These are phyloP conservation scores for Zaprionus taronus DNA, from an alignment of 1,140 invertebrate genomes.

Conservation along the genomic window DNA sequence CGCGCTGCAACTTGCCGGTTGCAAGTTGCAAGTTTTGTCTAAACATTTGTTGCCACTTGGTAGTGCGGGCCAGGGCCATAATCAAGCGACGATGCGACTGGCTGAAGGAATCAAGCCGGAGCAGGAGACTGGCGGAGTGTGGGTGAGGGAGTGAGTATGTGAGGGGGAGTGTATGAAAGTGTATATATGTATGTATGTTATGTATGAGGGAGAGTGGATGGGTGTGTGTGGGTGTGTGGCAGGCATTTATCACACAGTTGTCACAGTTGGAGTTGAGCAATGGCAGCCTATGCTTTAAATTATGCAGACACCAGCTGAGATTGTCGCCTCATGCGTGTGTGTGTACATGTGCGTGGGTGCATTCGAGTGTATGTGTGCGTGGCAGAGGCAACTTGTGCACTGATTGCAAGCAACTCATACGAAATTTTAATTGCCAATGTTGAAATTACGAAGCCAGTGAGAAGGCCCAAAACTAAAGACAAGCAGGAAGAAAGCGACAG, in stretches of 20 bases:
- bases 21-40: conserved; percentile 72
- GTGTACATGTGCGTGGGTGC: conserved; percentile 34
- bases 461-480: conserved; percentile 24
- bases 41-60: conserved; percentile 74
- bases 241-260: conserved; percentile 78
- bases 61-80: conserved; percentile 40
- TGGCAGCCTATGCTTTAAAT: conserved; percentile 79
- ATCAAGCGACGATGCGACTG: conserved; percentile 50
- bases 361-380: conserved; percentile 29
- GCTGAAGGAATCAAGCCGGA: conserved; percentile 64
- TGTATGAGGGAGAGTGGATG: conserved; percentile 11
- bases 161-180: conserved; percentile 4
- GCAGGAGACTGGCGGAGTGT: conserved; percentile 27
- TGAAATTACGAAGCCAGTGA: conserved; percentile 72
- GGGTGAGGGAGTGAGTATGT: background rate
- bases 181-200: background rate
- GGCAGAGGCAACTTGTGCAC: conserved; percentile 67
- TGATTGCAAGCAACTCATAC: conserved; percentile 82
- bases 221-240: conserved; percentile 26
- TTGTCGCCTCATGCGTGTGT: conserved; percentile 57
- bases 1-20: background rate
- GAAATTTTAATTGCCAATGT: conserved; percentile 83
- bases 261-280: conserved; percentile 46
- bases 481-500: conserved; percentile 16
- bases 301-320: conserved; percentile 82